Conservation (phyloP, 1,140 invertebrate genomes). For the Cotesia chilonis region DNA sequence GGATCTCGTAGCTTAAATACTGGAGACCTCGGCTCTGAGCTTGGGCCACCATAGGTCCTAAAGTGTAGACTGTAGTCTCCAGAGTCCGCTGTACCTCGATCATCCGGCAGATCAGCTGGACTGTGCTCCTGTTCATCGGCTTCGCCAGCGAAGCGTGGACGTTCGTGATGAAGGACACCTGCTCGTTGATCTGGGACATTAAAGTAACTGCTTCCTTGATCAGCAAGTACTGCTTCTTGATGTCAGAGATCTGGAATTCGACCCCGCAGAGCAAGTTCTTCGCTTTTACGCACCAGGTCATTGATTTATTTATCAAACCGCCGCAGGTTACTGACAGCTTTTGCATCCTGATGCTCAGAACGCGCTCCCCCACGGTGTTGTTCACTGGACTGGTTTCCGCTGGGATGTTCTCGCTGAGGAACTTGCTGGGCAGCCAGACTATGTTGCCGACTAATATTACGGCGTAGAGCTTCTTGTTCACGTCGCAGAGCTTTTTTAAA, state of each 20-base stretch:
- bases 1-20: slow-evolving; percentile 68
- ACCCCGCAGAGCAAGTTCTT: slow-evolving; percentile 47
- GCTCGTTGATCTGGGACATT: slow-evolving; percentile 71
- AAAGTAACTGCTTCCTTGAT: slow-evolving; percentile 75
- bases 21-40: slow-evolving; percentile 69
- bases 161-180: slow-evolving; percentile 78
- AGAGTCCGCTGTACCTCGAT: slow-evolving; percentile 85
- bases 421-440: slow-evolving; percentile 83
- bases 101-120: slow-evolving; percentile 80
- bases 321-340: slow-evolving; percentile 46
- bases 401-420: slow-evolving; percentile 66
- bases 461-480: slow-evolving; percentile 81
- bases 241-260: slow-evolving; percentile 69
- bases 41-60: slow-evolving; percentile 55
- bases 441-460: slow-evolving; percentile 79
- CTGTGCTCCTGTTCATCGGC: slow-evolving; percentile 81
- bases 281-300: slow-evolving; percentile 56
- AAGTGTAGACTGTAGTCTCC: slow-evolving; percentile 69
- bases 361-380: slow-evolving; percentile 53
- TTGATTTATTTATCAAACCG: slow-evolving; percentile 49
- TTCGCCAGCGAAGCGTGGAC: slow-evolving; percentile 78
- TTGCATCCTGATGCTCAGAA: slow-evolving; percentile 48
- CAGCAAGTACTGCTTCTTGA: slow-evolving; percentile 70
- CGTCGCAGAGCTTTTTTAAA: slow-evolving; percentile 76
- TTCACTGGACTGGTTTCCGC: slow-evolving; percentile 45